A percentile compares a stretch with the other conserved stretches of the same genome.
Conservation (phyloP, 2,888 invertebrate genomes). For the Coleophora flavipennella region DNA sequence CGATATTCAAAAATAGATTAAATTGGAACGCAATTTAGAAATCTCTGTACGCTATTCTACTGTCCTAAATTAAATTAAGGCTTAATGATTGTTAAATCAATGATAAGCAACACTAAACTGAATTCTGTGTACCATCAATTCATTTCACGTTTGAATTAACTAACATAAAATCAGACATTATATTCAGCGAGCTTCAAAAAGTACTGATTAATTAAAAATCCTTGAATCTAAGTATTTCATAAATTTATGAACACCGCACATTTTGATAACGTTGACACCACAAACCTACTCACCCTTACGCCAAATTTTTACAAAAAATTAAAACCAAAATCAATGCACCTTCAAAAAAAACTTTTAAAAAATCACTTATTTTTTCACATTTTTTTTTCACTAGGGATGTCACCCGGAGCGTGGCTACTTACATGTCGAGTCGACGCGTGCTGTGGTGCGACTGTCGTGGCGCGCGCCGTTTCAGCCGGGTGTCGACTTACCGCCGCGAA, state of each 20-base stretch:
- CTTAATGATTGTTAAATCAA: too few relatives aligned
- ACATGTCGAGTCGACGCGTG: constrained; percentile 73
- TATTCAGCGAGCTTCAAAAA: too few relatives aligned
- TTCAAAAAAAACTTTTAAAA: constrained; percentile 28
- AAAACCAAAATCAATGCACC: constrained; percentile 43
- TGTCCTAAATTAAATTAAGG: constrained; percentile 13
- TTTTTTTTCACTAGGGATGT: constrained; percentile 47
- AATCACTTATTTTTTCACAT: constrained; percentile 28
- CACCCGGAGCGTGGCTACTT: constrained; percentile 53
- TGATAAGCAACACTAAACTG: too few relatives aligned
- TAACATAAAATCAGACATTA: too few relatives aligned
- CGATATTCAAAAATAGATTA: constrained; percentile 69
- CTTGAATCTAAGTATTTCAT: too few relatives aligned
- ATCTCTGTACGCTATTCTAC: constrained; percentile 20
- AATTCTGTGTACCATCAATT: too few relatives aligned
- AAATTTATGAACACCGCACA: constrained; percentile 1
- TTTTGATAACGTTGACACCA: constrained; percentile 5
- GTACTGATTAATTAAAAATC: too few relatives aligned
- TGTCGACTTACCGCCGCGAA: constrained; percentile 71
- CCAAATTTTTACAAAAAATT: constrained; percentile 5
- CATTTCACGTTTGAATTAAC: too few relatives aligned
- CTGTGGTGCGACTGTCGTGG: constrained; percentile 69
- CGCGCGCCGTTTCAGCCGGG: constrained; percentile 42
- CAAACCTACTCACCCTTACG: constrained; percentile 44
- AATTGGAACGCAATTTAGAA: constrained; percentile 33